Percentiles rank a stretch among this genome's conserved stretches.
Conservation (phyloP, 2,888 invertebrate genomes). For the Drosophila pegasa region DNA sequence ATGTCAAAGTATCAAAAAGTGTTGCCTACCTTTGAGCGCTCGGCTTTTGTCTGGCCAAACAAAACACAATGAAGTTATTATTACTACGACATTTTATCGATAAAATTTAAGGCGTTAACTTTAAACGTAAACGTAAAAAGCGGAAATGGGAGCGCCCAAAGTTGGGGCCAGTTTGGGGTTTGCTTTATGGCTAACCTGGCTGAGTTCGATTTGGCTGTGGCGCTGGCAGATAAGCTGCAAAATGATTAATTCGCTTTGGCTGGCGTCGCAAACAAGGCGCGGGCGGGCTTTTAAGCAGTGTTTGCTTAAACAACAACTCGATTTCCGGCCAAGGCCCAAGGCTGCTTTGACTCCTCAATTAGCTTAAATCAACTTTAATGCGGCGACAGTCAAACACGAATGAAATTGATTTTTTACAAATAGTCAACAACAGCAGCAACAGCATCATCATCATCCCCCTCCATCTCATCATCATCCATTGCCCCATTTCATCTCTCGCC, state of each 20-base stretch:
- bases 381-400: constrained; percentile 45
- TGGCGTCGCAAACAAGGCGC: constrained; percentile 46
- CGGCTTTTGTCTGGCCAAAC: neutral
- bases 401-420: constrained; percentile 56
- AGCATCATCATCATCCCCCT: neutral
- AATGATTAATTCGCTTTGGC: constrained; percentile 65
- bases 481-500: neutral
- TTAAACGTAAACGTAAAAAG: constrained; percentile 24
- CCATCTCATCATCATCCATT: neutral
- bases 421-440: constrained; percentile 4
- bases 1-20: constrained; percentile 4
- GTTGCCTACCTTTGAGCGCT: constrained; percentile 21
- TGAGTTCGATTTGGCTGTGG: neutral
- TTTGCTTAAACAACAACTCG: constrained; percentile 35
- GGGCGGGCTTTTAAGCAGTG: constrained; percentile 38
- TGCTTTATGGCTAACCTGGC: neutral
- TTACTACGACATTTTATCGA: constrained; percentile 12
- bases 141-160: constrained; percentile 41
- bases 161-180: neutral
- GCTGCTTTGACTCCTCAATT: constrained; percentile 47
- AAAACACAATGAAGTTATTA: neutral
- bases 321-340: constrained; percentile 47
- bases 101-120: constrained; percentile 46
- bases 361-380: constrained; percentile 46
- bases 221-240: constrained; percentile 51